Evolutionary conservation across 1,140 invertebrate species (phyloP).

Genomic region (Oscheius sp.): DNA sequence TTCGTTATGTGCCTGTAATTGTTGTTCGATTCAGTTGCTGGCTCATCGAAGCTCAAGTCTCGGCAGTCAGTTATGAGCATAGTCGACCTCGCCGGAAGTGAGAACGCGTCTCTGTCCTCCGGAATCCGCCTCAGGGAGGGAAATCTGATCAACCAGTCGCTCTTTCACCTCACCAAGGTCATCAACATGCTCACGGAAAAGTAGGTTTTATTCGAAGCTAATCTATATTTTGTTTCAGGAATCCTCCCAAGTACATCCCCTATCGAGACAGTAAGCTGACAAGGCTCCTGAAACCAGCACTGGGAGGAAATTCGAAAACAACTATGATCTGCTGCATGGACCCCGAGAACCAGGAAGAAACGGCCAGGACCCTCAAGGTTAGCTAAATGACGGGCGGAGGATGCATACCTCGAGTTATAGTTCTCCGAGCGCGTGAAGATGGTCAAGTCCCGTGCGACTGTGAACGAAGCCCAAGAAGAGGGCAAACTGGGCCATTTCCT

Average conservation of each 20-base stretch:
- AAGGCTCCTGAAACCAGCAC: background rate
- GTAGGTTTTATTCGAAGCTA: background rate
- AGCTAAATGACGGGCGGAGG: background rate
- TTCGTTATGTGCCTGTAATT: background rate
- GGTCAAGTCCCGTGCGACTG: background rate
- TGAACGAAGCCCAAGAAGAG: background rate
- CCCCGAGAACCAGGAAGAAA: background rate
- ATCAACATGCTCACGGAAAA: background rate
- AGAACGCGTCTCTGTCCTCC: background rate
- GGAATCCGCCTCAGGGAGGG: background rate
- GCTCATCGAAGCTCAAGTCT: background rate
- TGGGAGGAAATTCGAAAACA: slow-evolving; percentile 5
- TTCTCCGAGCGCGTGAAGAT: background rate
- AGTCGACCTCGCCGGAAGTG: slow-evolving; percentile 2
- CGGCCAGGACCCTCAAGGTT: background rate
- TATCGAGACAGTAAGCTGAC: slow-evolving; percentile 10
- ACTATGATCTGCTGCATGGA: slow-evolving; percentile 5
- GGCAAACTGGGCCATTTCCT: background rate
- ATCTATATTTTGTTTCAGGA: background rate
- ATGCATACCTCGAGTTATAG: background rate
- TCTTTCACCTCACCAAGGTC: background rate
- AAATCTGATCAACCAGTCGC: slow-evolving; percentile 1
- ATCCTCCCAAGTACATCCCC: background rate
- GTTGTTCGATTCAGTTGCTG: background rate
- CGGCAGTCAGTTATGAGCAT: background rate